A percentile compares a stretch with the other conserved stretches of the same genome.
phyloP scores from a whole-genome alignment of 2,113 vertebrate genomes.

The Ameiurus melas region DNA sequence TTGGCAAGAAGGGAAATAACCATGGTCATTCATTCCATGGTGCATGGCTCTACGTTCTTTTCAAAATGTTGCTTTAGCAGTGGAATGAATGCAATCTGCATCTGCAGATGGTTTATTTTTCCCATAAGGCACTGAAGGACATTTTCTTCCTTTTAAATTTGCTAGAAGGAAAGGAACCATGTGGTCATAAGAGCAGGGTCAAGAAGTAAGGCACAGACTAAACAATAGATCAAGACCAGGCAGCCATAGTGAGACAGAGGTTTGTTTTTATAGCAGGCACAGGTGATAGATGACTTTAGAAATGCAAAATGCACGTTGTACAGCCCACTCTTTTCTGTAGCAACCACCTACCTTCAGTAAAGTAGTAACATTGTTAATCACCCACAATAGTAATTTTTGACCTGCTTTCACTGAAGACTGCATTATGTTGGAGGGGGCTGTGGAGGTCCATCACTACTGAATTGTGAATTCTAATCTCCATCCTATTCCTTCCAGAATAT shows the following conservation, averaged over 20 bases:
- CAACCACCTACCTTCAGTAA: not conserved
- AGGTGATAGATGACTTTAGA: conserved; percentile 22
- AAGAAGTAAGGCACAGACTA: conserved; percentile 4
- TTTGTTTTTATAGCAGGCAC: conserved; percentile 9
- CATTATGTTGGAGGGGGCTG: not conserved
- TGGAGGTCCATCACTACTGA: not conserved
- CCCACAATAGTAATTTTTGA: not conserved
- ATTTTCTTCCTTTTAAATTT: not conserved
- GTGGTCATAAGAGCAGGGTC: not conserved
- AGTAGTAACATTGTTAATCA: not conserved
- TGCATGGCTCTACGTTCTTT: not conserved
- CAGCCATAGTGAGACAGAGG: not conserved
- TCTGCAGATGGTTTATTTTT: not conserved
- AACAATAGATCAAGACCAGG: conserved; percentile 15
- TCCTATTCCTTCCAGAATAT: not conserved
- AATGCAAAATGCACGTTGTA: conserved; percentile 5
- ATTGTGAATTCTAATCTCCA: not conserved
- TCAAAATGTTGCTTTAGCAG: not conserved
- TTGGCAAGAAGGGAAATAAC: not conserved
- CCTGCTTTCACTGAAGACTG: not conserved
- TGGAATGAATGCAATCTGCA: not conserved
- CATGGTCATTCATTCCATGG: not conserved
- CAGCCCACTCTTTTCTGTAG: not conserved
- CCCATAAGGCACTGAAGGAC: not conserved
- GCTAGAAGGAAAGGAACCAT: not conserved